phyloP scores from a whole-genome alignment of 2,113 vertebrate genomes.

The Gavia stellata region DNA sequence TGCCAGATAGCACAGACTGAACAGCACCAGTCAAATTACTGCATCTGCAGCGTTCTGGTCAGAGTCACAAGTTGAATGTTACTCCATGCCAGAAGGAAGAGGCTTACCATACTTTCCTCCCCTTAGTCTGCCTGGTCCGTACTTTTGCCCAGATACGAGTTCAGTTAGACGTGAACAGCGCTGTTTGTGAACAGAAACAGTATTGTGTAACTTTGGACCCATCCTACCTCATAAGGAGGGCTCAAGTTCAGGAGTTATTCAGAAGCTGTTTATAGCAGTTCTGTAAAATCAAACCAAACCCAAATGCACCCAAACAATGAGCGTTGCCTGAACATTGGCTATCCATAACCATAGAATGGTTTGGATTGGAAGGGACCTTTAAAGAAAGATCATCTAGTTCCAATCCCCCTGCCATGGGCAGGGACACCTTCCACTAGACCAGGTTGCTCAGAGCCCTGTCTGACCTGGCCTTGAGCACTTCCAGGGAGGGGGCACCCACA shows the following conservation, averaged over 20 bases:
- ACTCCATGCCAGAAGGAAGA: not conserved
- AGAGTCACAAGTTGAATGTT: not conserved
- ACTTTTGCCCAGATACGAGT: not conserved
- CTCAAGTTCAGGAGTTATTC: not conserved
- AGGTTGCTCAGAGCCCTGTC: no score
- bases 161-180: not conserved
- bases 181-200: not conserved
- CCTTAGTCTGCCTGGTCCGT: not conserved
- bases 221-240: not conserved
- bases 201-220: not conserved
- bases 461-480: no score
- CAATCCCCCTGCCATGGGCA: no score
- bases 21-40: not conserved
- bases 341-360: no score
- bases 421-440: no score
- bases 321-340: rapidly evolving
- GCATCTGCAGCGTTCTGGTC: not conserved
- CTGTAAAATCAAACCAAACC: not conserved
- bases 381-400: no score
- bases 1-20: not conserved
- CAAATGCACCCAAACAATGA: not conserved
- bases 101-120: not conserved
- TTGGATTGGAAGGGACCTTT: no score
- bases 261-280: not conserved
- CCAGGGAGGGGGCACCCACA: no score